These are phyloP conservation scores for Linnaemya vulpina DNA, from an alignment of 2,888 invertebrate genomes.

Conservation along the genomic window DNA sequence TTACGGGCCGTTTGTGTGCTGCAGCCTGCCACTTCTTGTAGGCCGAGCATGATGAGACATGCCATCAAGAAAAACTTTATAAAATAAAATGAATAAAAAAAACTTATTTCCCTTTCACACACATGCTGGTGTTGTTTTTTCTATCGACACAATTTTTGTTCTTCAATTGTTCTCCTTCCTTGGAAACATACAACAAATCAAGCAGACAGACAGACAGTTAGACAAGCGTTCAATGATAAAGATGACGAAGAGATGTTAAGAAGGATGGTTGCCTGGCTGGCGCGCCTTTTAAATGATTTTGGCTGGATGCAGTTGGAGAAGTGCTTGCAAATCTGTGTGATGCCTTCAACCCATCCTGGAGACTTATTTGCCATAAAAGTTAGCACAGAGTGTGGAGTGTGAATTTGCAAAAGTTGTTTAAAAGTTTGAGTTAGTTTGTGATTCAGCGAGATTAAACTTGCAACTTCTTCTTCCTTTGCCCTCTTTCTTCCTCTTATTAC, in stretches of 20 bases:
- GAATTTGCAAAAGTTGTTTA: constrained; percentile 2
- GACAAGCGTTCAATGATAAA: constrained; percentile 33
- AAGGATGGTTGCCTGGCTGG: background rate
- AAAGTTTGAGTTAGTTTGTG: background rate
- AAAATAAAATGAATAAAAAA: constrained; percentile 39
- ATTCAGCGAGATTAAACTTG: background rate
- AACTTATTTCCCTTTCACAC: constrained; percentile 26
- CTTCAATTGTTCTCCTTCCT: too few species aligned
- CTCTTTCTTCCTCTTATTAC: constrained; percentile 40
- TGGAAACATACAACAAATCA: constrained; percentile 12
- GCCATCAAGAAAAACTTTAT: constrained; percentile 39
- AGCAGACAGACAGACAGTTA: constrained; percentile 13
- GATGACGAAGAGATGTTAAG: background rate
- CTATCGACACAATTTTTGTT: background rate
- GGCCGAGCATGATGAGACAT: constrained; percentile 15
- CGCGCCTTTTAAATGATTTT: constrained; percentile 30
- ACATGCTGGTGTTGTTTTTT: background rate
- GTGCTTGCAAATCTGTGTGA: background rate
- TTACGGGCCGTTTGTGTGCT: constrained; percentile 41
- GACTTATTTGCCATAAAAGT: background rate
- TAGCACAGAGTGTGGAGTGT: constrained; percentile 19
- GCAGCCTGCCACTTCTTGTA: constrained; percentile 11
- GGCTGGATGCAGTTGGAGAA: background rate
- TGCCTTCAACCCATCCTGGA: background rate
- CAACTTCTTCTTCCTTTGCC: background rate